phyloP scores from a whole-genome alignment of 2,888 invertebrate genomes.

The Graphium colonna region DNA sequence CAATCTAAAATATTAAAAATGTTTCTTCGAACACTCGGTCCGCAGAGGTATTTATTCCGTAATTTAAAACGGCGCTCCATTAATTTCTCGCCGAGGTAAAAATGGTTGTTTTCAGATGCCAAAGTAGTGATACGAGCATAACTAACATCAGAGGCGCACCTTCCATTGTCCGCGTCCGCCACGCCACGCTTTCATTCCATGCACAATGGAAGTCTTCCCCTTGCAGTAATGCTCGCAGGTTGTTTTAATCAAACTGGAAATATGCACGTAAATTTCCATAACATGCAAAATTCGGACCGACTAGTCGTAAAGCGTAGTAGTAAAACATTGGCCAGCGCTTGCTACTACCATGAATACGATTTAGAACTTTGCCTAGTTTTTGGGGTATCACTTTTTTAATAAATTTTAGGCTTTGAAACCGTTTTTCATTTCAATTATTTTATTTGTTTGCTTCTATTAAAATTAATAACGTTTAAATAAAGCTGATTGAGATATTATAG shows the following conservation, averaged over 20 bases:
- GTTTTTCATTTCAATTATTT: too few relatives aligned
- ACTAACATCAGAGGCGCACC: constrained; percentile 52
- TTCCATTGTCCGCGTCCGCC: constrained; percentile 47
- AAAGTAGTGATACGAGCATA: constrained; percentile 60
- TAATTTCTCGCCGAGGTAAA: constrained; percentile 46
- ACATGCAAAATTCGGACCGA: constrained; percentile 18
- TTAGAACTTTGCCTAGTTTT: constrained; percentile 10
- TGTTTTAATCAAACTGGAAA: constrained; percentile 52
- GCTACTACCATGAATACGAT: constrained; percentile 16
- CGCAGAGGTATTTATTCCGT: too few relatives aligned
- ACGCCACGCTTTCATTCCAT: constrained; percentile 48
- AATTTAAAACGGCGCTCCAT: not conserved
- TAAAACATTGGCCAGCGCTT: constrained; percentile 17
- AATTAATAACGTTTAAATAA: too few relatives aligned
- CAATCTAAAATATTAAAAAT: too few relatives aligned
- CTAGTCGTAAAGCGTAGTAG: too few relatives aligned
- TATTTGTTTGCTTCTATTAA: too few relatives aligned
- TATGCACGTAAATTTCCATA: constrained; percentile 21
- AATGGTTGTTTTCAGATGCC: constrained; percentile 64
- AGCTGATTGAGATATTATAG: too few relatives aligned
- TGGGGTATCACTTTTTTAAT: too few relatives aligned
- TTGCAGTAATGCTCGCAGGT: constrained; percentile 47
- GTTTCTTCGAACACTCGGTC: too few relatives aligned
- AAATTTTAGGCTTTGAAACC: too few relatives aligned
- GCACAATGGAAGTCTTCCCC: constrained; percentile 67